Percentiles rank a stretch among this genome's conserved stretches.
Evolutionary conservation across 2,888 invertebrate species (phyloP).

Genomic region (Chrysotoxum bicinctum): DNA sequence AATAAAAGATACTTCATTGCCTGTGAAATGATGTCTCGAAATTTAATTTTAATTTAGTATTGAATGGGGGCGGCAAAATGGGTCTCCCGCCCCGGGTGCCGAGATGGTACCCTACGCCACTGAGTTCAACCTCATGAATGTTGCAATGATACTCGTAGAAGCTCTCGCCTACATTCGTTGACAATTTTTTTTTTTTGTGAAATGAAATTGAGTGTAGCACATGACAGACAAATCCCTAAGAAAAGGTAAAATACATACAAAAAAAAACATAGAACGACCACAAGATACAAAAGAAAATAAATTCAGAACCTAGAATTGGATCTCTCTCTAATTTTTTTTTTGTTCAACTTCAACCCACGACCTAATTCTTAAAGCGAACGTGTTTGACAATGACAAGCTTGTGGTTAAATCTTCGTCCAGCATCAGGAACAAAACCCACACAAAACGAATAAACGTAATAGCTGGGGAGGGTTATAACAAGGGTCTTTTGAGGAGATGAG

Average conservation of each 20-base stretch:
- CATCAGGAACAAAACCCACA: not conserved
- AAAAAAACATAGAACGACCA: not conserved
- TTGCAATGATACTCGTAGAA: not conserved
- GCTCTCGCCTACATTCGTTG: conserved; percentile 11
- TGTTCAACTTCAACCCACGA: conserved; percentile 1
- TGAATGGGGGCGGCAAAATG: too few relatives aligned
- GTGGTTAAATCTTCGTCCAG: not conserved
- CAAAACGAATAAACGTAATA: not conserved
- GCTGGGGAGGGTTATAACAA: not conserved
- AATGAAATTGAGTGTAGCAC: conserved; percentile 10
- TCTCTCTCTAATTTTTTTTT: not conserved
- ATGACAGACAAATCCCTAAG: conserved; percentile 4
- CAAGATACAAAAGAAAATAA: conserved; percentile 16
- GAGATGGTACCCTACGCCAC: too few relatives aligned
- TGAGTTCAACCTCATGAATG: not conserved
- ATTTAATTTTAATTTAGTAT: too few relatives aligned
- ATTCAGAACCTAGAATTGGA: conserved; percentile 1
- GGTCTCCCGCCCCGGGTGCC: too few relatives aligned
- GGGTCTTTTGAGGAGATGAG: not conserved
- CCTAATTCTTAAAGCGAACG: not conserved
- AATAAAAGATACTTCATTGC: too few relatives aligned
- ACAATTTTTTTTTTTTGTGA: conserved; percentile 1
- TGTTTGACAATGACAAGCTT: conserved; percentile 19
- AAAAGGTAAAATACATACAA: not conserved
- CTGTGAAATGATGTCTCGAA: too few relatives aligned